Evolutionary conservation across 2,888 invertebrate species (phyloP).

Genomic region (Ctena decussata): DNA sequence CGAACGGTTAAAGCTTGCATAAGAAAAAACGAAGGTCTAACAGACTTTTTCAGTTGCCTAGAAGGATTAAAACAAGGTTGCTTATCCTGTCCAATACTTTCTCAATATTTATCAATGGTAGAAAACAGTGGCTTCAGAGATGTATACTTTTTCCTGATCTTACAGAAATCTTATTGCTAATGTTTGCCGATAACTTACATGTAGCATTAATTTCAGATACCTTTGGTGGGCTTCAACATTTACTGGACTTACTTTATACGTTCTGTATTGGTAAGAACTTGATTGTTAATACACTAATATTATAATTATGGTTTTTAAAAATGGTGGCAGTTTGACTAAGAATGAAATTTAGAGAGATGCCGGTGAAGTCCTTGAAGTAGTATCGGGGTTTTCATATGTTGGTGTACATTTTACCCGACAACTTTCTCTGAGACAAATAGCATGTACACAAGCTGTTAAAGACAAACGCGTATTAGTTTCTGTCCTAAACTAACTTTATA

Average conservation of each 20-base stretch:
- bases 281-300: constrained; percentile 30
- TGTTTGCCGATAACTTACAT: constrained; percentile 55
- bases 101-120: constrained; percentile 29
- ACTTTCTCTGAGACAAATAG: constrained; percentile 11
- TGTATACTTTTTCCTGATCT: background rate
- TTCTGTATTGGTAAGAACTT: too few relatives aligned
- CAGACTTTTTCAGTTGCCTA: constrained; percentile 23
- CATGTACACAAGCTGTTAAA: too few relatives aligned
- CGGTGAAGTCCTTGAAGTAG: constrained; percentile 13
- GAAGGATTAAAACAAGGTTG: constrained; percentile 32
- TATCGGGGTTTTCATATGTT: constrained; percentile 22
- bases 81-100: constrained; percentile 28
- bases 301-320: constrained; percentile 26
- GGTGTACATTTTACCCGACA: constrained; percentile 18
- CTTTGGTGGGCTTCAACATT: constrained; percentile 40
- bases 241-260: constrained; percentile 27
- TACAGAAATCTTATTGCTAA: too few relatives aligned
- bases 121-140: constrained; percentile 6
- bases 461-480: background rate
- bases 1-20: constrained; percentile 24
- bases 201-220: constrained; percentile 47
- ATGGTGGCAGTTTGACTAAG: constrained; percentile 30
- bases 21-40: background rate
- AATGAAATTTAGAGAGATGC: constrained; percentile 25
- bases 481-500: background rate